These are phyloP conservation scores for Trypoxylon attenuatum DNA, from an alignment of 2,888 invertebrate species.

Conservation along the genomic window DNA sequence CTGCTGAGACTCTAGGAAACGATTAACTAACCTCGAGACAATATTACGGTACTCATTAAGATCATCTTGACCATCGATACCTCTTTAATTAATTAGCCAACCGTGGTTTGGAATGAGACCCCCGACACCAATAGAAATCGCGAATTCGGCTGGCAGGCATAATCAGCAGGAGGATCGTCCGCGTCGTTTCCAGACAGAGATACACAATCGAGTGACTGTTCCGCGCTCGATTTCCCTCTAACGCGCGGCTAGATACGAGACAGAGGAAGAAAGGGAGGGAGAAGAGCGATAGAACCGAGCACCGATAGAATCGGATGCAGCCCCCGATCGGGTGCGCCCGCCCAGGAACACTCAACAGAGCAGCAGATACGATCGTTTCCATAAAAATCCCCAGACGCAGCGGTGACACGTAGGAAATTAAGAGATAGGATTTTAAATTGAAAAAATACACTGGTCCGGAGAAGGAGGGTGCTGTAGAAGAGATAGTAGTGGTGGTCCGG, in stretches of 20 bases:
- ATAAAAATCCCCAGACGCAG: conserved; percentile 67
- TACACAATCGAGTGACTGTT: conserved; percentile 47
- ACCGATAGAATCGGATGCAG: conserved; percentile 62
- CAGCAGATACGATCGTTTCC: conserved; percentile 61
- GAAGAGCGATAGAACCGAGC: conserved; percentile 5
- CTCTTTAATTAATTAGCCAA: too few relatives aligned
- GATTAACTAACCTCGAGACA: too few relatives aligned
- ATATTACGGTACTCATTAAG: too few relatives aligned
- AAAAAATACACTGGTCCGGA: conserved; percentile 61
- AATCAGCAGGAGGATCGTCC: conserved; percentile 23
- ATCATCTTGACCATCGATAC: too few relatives aligned
- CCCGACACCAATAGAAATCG: too few relatives aligned
- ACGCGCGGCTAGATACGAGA: neutral
- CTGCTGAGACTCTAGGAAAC: too few relatives aligned
- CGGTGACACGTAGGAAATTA: conserved; percentile 72
- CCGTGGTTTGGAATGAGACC: too few relatives aligned
- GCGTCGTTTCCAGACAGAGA: conserved; percentile 38
- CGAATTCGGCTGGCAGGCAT: neutral
- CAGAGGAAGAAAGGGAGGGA: neutral
- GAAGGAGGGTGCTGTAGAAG: conserved; percentile 34
- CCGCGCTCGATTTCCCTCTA: conserved; percentile 58
- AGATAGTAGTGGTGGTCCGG: conserved; percentile 20
- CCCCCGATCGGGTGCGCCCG: conserved; percentile 44
- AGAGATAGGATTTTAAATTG: conserved; percentile 72
- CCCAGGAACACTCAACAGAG: conserved; percentile 61